Percentiles rank a stretch among this genome's conserved stretches.
Evolutionary conservation across 1,140 invertebrate genomes (phyloP).

Genomic region (Drosophila mojavensis): DNA sequence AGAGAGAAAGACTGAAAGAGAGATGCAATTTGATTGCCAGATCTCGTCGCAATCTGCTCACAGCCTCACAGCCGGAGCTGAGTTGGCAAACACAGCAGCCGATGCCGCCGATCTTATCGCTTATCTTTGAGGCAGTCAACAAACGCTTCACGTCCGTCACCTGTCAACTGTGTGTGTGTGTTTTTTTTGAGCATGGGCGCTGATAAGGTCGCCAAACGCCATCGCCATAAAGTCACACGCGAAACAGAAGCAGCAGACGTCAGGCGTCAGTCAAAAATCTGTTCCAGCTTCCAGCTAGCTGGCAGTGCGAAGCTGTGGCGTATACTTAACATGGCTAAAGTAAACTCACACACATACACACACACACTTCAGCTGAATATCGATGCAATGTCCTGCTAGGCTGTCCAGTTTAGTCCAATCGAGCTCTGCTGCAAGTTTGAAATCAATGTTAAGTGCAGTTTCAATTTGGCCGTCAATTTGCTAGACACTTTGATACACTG

Average conservation of each 20-base stretch:
- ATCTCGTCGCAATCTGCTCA: neutral
- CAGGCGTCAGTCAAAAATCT: constrained; percentile 15
- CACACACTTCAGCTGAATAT: neutral
- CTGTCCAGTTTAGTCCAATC: no score
- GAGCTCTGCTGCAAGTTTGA: neutral
- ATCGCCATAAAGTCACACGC: constrained; percentile 54
- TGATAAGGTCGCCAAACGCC: constrained; percentile 59
- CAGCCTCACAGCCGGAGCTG: constrained; percentile 16
- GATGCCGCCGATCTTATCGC: constrained; percentile 46
- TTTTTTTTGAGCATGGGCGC: constrained; percentile 46
- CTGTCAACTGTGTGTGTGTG: neutral
- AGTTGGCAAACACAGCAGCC: constrained; percentile 34
- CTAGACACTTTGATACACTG: neutral
- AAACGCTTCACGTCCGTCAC: constrained; percentile 35
- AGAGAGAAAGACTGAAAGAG: constrained; percentile 18
- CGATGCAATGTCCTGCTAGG: neutral
- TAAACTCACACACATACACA: neutral
- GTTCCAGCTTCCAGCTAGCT: neutral
- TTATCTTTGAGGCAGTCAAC: constrained; percentile 41
- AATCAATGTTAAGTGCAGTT: constrained; percentile 38
- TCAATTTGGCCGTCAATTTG: constrained; percentile 31
- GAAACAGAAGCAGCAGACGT: constrained; percentile 40
- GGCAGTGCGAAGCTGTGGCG: neutral
- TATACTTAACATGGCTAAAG: constrained; percentile 26
- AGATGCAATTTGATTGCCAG: constrained; percentile 60